Base-by-base conservation (phyloP, 2,888 invertebrate genomes). In the Netelia virgata region DNA sequence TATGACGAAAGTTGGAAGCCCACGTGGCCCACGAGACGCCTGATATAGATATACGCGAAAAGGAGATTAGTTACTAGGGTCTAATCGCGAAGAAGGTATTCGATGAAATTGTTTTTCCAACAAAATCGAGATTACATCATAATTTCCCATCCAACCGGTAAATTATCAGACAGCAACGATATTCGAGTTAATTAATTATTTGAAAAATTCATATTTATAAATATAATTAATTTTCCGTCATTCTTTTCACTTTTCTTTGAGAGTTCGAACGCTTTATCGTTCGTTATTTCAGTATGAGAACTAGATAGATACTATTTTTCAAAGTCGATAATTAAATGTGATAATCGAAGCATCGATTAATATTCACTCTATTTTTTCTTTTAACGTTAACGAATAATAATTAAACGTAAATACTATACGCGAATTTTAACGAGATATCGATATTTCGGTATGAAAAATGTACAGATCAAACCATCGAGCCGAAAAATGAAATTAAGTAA, bases 1-100 rank as follows among this genome's bases (percentile, higher is more conserved):
- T 69, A 77, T 76, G 28, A 57, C 69, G 69, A 69, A 70, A 77
- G 23, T 28, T 16, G 70, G 68, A 70, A 28, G 69, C 61, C 61
- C 77, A 77, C 77, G 77, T 50, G 69, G 61, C 63, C 41, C 57
- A 47, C 55, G 70, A 63, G 63, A 74, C 53, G 28, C 36, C 36
- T 53, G n/a, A 20, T 11, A 50, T 14, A 47, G 28, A 28, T 28
- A 18, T 59, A 43, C 50, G 10, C 5, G 36, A 8, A 66, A n/a
- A 18, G 18, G 20, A 1, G 20, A 18, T 3, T 3, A 14, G 6
- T n/a, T 11, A n/a, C 1, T 3, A 18, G 47, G n/a, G 11, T 5
- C 47, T 41, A 23, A 5, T 50, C 11, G 47, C 20, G 43, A 23
- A 68, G 23, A 68, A 68, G 50, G 68, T 10, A 50, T 8, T 68